Conservation (phyloP, 1,140 invertebrate genomes). For the Trichogramma pretiosum region DNA sequence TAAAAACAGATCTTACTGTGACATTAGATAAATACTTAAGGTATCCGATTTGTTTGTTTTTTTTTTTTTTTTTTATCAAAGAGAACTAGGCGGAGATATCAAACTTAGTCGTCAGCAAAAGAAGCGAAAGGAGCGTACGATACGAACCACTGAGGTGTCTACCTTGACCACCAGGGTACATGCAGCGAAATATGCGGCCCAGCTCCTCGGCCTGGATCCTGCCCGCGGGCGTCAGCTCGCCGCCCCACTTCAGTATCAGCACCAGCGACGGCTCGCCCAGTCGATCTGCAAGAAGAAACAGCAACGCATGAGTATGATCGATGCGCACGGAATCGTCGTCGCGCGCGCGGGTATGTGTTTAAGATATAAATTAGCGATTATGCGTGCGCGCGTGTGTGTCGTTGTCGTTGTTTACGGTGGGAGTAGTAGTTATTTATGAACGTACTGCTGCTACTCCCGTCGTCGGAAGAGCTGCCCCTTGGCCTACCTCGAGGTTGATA, state of each 20-base stretch:
- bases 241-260: conserved; percentile 98
- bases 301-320: too few species aligned
- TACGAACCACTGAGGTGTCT: conserved; percentile 65
- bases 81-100: conserved; percentile 10
- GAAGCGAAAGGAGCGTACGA: conserved; percentile 44
- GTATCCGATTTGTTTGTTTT: too few species aligned
- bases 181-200: conserved; percentile 95
- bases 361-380: too few species aligned
- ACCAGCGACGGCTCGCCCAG: conserved; percentile 82
- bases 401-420: too few species aligned
- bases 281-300: conserved; percentile 59
- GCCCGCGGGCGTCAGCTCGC: conserved; percentile 96
- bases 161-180: conserved; percentile 91
- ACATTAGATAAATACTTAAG: too few species aligned
- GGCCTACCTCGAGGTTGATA: conserved; percentile 94
- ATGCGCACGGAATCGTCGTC: too few species aligned
- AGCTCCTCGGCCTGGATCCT: conserved; percentile 94
- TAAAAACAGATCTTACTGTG: too few species aligned
- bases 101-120: conserved; percentile 30
- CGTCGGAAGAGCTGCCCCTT: conserved; percentile 87
- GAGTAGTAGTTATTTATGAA: conserved; percentile 9
- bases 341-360: too few species aligned
- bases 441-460: conserved; percentile 60
- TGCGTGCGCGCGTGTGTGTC: too few species aligned
- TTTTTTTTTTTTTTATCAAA: too few species aligned